These are phyloP conservation scores for Semicossyphus pulcher DNA, from an alignment of 2,113 vertebrate species.

Conservation along the genomic window DNA sequence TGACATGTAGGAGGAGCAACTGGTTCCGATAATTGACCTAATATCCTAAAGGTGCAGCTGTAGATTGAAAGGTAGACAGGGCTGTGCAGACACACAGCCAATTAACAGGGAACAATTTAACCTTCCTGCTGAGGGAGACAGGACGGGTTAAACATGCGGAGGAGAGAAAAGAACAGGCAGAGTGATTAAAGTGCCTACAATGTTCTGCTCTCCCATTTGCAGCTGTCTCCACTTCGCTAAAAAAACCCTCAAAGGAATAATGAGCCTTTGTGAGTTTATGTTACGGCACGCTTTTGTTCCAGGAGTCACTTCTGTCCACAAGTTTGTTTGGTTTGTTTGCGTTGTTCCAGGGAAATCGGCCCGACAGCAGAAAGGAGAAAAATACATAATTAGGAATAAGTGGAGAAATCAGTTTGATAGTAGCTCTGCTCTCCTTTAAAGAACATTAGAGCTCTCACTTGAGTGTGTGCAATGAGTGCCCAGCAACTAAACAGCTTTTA, in stretches of 20 bases:
- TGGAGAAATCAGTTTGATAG: constrained; percentile 28
- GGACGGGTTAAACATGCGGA: constrained; percentile 42
- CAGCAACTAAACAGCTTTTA: constrained; percentile 42
- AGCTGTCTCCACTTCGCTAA: constrained; percentile 26
- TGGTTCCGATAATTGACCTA: constrained; percentile 30
- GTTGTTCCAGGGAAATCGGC: background rate
- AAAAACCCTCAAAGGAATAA: constrained; percentile 46
- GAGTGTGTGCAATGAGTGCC: constrained; percentile 8
- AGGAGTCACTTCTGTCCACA: constrained; percentile 20
- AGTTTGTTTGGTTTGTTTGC: constrained; percentile 25
- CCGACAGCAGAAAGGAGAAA: constrained; percentile 11
- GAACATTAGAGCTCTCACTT: constrained; percentile 34
- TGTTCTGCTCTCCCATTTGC: constrained; percentile 29
- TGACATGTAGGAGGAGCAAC: constrained; percentile 16
- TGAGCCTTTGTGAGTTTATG: constrained; percentile 26
- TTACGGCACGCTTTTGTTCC: constrained; percentile 39
- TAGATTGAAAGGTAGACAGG: constrained; percentile 16
- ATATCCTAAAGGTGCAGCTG: constrained; percentile 46
- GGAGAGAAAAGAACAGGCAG: constrained; percentile 22
- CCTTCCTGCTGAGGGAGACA: constrained; percentile 47
- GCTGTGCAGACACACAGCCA: constrained; percentile 33
- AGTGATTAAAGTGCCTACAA: constrained; percentile 41
- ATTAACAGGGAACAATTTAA: constrained; percentile 67
- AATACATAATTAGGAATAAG: constrained; percentile 34
- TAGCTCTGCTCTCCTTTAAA: constrained; percentile 2